phyloP scores from a whole-genome alignment of 2,113 vertebrate species.

The Aldabrachelys gigantea region DNA sequence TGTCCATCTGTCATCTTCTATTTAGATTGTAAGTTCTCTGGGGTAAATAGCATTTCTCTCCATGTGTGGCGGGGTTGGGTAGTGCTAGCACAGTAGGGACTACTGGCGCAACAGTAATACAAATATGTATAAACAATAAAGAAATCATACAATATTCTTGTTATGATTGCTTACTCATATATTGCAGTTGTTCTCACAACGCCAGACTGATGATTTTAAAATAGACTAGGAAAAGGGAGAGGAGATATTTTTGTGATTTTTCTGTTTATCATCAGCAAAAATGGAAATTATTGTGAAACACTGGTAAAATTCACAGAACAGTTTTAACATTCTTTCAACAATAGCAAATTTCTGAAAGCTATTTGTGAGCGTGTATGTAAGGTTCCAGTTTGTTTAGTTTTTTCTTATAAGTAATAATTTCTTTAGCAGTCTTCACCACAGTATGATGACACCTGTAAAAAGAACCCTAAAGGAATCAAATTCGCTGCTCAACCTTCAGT shows the following conservation, averaged over 20 bases:
- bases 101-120: not conserved
- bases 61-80: not conserved
- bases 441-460: not conserved
- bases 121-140: not conserved
- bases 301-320: not conserved
- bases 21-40: not conserved
- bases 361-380: not conserved
- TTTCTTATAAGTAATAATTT: not conserved
- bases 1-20: not conserved
- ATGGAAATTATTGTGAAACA: not conserved
- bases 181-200: not conserved
- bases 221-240: not conserved
- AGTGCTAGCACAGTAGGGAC: not conserved
- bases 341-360: not conserved
- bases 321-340: not conserved
- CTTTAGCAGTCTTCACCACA: not conserved
- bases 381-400: not conserved
- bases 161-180: not conserved
- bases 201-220: not conserved
- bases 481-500: not conserved
- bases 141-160: rapidly evolving
- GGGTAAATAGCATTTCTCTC: not conserved
- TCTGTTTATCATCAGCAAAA: not conserved
- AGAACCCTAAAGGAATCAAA: not conserved
- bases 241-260: not conserved